A percentile compares a stretch with the other conserved stretches of the same genome.
Conservation (phyloP, 2,888 invertebrate genomes). For the Lypha dubia region DNA sequence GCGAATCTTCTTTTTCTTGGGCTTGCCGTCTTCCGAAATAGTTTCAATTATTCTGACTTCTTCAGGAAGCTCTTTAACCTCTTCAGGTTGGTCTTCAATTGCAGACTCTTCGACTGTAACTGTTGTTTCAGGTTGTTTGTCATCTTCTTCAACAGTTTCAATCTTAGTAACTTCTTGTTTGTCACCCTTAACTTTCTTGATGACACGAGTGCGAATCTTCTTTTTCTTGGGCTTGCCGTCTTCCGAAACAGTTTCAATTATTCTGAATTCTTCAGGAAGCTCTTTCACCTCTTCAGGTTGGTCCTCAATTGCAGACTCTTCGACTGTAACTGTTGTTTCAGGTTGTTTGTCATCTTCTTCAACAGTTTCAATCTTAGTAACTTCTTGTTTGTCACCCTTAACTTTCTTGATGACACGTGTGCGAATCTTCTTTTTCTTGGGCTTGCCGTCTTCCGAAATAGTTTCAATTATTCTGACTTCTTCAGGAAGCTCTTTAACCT, state of each 20-base stretch:
- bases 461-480: conserved; percentile 10
- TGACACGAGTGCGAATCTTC: conserved; percentile 15
- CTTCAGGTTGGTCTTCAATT: not conserved
- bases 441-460: not conserved
- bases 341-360: not conserved
- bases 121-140: conserved; percentile 8
- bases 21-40: not conserved
- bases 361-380: conserved; percentile 13
- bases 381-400: conserved; percentile 3
- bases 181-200: conserved; percentile 3
- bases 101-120: not conserved
- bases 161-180: conserved; percentile 16
- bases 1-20: conserved; percentile 6
- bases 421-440: conserved; percentile 11
- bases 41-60: conserved; percentile 11
- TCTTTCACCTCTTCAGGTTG: not conserved
- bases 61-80: not conserved
- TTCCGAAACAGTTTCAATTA: not conserved
- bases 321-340: conserved; percentile 3
- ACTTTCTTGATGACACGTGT: conserved; percentile 15
- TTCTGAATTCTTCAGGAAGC: conserved; percentile 6
- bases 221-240: conserved; percentile 19
- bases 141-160: conserved; percentile 17
- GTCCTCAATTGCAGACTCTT: not conserved
- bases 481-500: not conserved